Evolutionary conservation across 2,797 vertebrate species (phyloP).

Genomic region (Bradypodion ventrale): DNA sequence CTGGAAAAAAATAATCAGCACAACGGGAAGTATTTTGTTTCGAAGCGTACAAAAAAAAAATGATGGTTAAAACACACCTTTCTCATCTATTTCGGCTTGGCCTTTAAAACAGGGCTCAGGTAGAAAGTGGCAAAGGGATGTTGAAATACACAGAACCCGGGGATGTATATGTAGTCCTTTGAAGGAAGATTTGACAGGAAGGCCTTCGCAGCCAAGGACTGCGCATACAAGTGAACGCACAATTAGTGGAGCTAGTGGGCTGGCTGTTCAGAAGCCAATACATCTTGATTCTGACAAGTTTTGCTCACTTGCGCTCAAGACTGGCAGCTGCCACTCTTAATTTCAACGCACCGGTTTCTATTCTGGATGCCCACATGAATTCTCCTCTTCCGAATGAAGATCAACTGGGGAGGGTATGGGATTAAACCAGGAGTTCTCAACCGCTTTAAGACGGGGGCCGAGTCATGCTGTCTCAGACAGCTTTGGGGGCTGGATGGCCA

Average conservation of each 20-base stretch:
- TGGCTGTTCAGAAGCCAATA: constrained; percentile 18
- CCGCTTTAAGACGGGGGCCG: no score
- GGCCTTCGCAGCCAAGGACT: constrained; percentile 37
- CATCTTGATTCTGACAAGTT: constrained; percentile 22
- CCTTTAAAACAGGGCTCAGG: not conserved
- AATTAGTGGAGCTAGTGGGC: constrained; percentile 36
- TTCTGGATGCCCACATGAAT: not conserved
- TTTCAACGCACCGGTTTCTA: not conserved
- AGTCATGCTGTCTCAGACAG: no score
- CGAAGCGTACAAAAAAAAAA: no score
- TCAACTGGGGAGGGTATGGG: not conserved
- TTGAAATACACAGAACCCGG: not conserved
- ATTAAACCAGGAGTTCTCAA: no score
- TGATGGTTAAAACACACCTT: no score
- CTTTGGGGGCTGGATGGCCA: no score
- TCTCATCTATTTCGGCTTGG: not conserved
- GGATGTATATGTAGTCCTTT: not conserved
- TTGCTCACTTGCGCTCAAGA: not conserved
- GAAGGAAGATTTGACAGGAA: not conserved
- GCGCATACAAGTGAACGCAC: constrained; percentile 6
- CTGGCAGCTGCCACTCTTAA: constrained; percentile 25
- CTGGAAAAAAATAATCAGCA: not conserved
- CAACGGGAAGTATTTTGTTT: not conserved
- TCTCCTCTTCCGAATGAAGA: not conserved
- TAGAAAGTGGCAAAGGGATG: not conserved